A percentile compares a stretch with the other conserved stretches of the same genome.
Evolutionary conservation across 2,888 invertebrate genomes (phyloP).

Genomic region (Volucella inflata): DNA sequence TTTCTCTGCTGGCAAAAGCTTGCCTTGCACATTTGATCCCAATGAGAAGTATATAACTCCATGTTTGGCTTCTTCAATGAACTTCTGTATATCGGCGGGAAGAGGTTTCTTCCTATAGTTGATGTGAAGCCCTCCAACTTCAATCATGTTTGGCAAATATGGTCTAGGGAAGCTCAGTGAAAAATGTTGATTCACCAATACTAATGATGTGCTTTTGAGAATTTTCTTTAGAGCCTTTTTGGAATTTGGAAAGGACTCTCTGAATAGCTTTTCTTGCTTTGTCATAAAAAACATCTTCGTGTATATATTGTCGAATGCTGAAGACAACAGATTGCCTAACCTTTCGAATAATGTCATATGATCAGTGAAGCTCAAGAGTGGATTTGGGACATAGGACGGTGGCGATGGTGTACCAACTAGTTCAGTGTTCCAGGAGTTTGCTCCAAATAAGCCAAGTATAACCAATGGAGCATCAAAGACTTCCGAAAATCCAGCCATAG

Average conservation of each 20-base stretch:
- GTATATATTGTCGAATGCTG: conserved; percentile 77
- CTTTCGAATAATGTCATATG: conserved; percentile 82
- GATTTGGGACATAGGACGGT: conserved; percentile 81
- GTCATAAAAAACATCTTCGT: conserved; percentile 79
- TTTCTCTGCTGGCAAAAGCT: conserved; percentile 78
- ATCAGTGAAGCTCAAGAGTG: conserved; percentile 79
- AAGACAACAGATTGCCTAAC: conserved; percentile 80
- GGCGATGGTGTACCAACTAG: conserved; percentile 82
- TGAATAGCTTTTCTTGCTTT: conserved; percentile 78
- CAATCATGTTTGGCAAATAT: conserved; percentile 83
- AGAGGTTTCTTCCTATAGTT: conserved; percentile 79
- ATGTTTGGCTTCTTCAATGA: conserved; percentile 82
- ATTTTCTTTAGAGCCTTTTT: conserved; percentile 78
- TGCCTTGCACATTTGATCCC: conserved; percentile 83
- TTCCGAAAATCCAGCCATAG: conserved; percentile 81
- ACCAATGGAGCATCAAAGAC: conserved; percentile 81
- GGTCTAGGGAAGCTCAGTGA: conserved; percentile 81
- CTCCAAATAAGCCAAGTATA: conserved; percentile 80
- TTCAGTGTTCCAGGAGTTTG: conserved; percentile 81
- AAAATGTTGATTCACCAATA: conserved; percentile 82
- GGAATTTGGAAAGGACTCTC: conserved; percentile 79
- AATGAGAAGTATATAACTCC: conserved; percentile 84
- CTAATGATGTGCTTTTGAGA: conserved; percentile 79
- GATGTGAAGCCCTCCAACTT: conserved; percentile 83
- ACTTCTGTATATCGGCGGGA: conserved; percentile 81